phyloP scores from a whole-genome alignment of 2,888 invertebrate genomes.

The Clunio marinus region DNA sequence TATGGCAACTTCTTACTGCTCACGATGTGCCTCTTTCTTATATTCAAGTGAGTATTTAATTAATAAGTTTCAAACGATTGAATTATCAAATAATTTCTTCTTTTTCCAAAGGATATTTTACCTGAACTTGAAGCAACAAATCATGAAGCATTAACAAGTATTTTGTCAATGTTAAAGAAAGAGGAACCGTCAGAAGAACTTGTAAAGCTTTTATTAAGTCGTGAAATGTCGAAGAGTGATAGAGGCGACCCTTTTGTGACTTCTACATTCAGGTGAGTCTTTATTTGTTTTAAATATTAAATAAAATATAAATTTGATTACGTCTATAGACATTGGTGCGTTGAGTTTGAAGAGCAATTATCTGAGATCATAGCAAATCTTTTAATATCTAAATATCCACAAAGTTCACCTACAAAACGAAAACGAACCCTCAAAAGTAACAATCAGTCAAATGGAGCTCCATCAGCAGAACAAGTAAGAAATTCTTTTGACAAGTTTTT shows the following conservation, averaged over 20 bases:
- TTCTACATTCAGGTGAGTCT: slow-evolving; percentile 68
- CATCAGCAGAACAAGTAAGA: slow-evolving; percentile 70
- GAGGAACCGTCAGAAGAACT: slow-evolving; percentile 85
- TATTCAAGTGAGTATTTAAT: slow-evolving; percentile 58
- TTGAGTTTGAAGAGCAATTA: slow-evolving; percentile 83
- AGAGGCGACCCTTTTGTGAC: slow-evolving; percentile 82
- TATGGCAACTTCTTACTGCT: slow-evolving; percentile 93
- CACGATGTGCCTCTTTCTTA: slow-evolving; percentile 92
- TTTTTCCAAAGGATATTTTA: slow-evolving; percentile 51
- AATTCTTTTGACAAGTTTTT: background rate
- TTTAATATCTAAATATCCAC: slow-evolving; percentile 76
- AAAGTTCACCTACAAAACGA: slow-evolving; percentile 84
- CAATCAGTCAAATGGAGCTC: slow-evolving; percentile 64
- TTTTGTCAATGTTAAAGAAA: slow-evolving; percentile 85
- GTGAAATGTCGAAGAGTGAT: slow-evolving; percentile 68
- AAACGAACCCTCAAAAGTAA: slow-evolving; percentile 76
- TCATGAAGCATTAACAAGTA: slow-evolving; percentile 89
- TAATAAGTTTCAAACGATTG: background rate
- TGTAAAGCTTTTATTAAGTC: slow-evolving; percentile 75
- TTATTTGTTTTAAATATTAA: background rate
- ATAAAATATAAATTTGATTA: background rate
- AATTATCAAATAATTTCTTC: slow-evolving; percentile 46
- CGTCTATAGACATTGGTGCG: slow-evolving; percentile 72
- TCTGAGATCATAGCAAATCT: slow-evolving; percentile 75
- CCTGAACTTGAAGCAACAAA: slow-evolving; percentile 74